Evolutionary conservation across 2,888 invertebrate genomes (phyloP).

Genomic region (Brenthis hecate): DNA sequence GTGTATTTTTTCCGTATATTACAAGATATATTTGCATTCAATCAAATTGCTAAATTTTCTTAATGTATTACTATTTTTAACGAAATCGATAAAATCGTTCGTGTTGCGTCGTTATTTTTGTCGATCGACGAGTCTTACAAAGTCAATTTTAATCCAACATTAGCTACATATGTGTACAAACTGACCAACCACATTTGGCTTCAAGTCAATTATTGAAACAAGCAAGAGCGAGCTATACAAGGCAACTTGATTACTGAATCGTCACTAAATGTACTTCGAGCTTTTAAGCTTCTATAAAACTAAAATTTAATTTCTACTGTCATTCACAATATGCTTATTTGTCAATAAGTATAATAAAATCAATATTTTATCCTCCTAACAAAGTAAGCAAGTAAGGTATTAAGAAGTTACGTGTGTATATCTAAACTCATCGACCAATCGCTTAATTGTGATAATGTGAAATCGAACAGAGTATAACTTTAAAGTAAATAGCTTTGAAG

Average conservation of each 20-base stretch:
- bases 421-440: no score
- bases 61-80: no score
- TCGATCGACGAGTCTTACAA: no score
- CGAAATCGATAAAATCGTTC: background rate
- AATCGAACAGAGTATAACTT: no score
- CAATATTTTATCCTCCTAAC: constrained; percentile 3
- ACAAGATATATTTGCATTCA: no score
- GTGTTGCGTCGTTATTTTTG: background rate
- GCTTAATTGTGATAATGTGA: no score
- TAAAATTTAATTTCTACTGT: constrained; percentile 8
- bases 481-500: no score
- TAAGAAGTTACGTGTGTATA: background rate
- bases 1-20: no score
- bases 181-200: background rate
- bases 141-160: background rate
- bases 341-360: background rate
- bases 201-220: background rate
- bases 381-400: constrained; percentile 4
- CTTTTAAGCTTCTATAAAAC: constrained; percentile 5
- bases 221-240: background rate
- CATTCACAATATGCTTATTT: constrained; percentile 6
- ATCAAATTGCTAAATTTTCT: no score
- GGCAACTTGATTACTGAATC: constrained; percentile 7
- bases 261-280: background rate
- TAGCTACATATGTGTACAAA: background rate